phyloP scores from a whole-genome alignment of 2,888 invertebrate genomes.

The Acrobasis suavella region DNA sequence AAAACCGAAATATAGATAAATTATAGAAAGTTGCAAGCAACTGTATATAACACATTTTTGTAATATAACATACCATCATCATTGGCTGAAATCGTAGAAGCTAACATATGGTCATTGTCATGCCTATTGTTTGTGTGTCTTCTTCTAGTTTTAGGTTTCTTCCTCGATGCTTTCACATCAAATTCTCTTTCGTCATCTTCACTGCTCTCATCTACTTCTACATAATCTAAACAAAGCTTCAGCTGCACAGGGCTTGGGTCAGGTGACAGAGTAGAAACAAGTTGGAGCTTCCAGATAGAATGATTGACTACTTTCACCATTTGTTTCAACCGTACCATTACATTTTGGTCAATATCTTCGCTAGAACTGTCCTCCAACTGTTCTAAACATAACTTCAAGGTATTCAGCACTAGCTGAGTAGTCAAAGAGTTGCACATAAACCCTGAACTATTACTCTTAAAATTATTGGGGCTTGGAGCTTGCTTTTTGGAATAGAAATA shows the following conservation, averaged over 20 bases:
- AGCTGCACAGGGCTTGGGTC: conserved; percentile 67
- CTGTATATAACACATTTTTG: not conserved
- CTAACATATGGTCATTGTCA: conserved; percentile 65
- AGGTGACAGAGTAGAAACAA: conserved; percentile 83
- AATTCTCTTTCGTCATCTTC: conserved; percentile 71
- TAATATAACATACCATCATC: conserved; percentile 56
- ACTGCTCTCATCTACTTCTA: conserved; percentile 72
- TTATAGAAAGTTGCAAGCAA: too few species aligned
- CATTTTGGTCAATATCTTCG: conserved; percentile 51
- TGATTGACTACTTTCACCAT: conserved; percentile 82
- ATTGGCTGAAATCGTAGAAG: conserved; percentile 64
- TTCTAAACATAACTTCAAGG: conserved; percentile 80
- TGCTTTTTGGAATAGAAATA: conserved; percentile 76
- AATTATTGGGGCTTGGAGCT: conserved; percentile 47
- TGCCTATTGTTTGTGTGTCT: conserved; percentile 63
- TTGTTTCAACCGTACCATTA: conserved; percentile 53
- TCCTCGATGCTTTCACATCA: conserved; percentile 58
- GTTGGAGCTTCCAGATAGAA: conserved; percentile 87
- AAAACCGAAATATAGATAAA: not conserved
- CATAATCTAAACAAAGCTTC: conserved; percentile 72
- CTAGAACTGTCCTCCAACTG: conserved; percentile 63
- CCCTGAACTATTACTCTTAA: conserved; percentile 59
- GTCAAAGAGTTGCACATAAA: conserved; percentile 84
- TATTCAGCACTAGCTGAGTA: conserved; percentile 81
- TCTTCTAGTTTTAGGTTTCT: conserved; percentile 64